phyloP scores from a whole-genome alignment of 2,113 vertebrate species.

The Callorhinus ursinus region DNA sequence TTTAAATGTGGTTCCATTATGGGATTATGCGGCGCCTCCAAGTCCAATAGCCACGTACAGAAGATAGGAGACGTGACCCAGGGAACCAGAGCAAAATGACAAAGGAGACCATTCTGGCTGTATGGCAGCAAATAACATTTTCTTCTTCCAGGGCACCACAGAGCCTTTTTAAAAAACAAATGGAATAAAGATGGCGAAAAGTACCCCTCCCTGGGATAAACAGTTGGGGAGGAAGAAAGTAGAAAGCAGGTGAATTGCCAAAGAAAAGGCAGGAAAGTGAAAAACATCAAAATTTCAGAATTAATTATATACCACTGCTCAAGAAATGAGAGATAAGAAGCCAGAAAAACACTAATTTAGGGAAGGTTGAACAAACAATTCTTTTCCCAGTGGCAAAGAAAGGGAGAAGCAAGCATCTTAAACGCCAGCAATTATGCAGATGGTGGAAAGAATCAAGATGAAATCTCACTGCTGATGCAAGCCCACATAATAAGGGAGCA shows the following conservation, averaged over 20 bases:
- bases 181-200: conserved; percentile 25
- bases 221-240: conserved; percentile 35
- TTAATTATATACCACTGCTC: conserved; percentile 32
- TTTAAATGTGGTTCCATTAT: conserved; percentile 60
- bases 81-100: neutral
- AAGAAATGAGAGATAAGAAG: conserved; percentile 29
- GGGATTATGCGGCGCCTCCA: neutral
- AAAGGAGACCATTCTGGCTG: neutral
- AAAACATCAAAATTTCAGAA: neutral
- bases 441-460: conserved; percentile 30
- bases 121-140: conserved; percentile 21
- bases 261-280: neutral
- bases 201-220: neutral
- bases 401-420: neutral
- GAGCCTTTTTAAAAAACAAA: conserved; percentile 38
- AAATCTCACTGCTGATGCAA: neutral
- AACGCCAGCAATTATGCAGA: conserved; percentile 48
- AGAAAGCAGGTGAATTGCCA: conserved; percentile 54
- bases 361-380: conserved; percentile 41
- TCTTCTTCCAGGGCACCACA: neutral
- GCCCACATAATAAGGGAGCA: neutral
- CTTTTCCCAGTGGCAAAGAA: conserved; percentile 33
- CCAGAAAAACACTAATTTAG: conserved; percentile 56
- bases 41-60: conserved; percentile 15
- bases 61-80: neutral